phyloP scores from a whole-genome alignment of 1,140 invertebrate genomes.

The Nasonia longicornis region DNA sequence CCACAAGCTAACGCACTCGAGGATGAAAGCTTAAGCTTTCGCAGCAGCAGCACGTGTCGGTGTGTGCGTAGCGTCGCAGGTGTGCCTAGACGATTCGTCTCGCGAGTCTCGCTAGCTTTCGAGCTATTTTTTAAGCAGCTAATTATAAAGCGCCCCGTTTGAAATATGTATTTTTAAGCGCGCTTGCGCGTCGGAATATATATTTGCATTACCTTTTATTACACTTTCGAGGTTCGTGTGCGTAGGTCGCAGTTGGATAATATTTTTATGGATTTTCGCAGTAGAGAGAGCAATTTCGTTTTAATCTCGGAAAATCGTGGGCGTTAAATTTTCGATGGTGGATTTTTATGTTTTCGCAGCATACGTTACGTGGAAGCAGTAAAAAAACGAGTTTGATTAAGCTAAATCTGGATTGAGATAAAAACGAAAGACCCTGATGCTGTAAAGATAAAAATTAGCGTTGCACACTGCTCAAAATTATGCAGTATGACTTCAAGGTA shows the following conservation, averaged over 20 bases:
- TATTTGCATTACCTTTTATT: not conserved
- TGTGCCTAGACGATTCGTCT: slow-evolving; percentile 34
- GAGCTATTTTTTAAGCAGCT: slow-evolving; percentile 40
- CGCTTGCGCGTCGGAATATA: not conserved
- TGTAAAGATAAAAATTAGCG: too few relatives aligned
- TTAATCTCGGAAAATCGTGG: not conserved
- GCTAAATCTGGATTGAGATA: not conserved
- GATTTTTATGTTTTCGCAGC: too few relatives aligned
- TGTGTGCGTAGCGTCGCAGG: not conserved
- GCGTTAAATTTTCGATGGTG: not conserved
- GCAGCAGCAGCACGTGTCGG: slow-evolving; percentile 1
- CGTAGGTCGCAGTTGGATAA: not conserved
- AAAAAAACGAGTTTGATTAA: too few relatives aligned
- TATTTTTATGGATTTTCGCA: not conserved
- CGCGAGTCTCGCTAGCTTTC: slow-evolving; percentile 4
- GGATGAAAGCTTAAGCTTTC: not conserved
- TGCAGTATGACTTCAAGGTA: not conserved
- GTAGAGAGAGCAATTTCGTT: too few relatives aligned
- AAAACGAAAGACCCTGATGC: not conserved
- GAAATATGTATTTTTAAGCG: slow-evolving; percentile 37
- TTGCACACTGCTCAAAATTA: not conserved
- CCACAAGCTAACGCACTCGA: not conserved
- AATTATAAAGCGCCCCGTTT: slow-evolving; percentile 39
- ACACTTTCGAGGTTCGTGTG: not conserved
- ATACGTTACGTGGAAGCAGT: too few relatives aligned